Percentiles rank a stretch among this genome's conserved stretches.
phyloP scores from a whole-genome alignment of 2,797 vertebrate genomes.

The Geotrypetes seraphini region DNA sequence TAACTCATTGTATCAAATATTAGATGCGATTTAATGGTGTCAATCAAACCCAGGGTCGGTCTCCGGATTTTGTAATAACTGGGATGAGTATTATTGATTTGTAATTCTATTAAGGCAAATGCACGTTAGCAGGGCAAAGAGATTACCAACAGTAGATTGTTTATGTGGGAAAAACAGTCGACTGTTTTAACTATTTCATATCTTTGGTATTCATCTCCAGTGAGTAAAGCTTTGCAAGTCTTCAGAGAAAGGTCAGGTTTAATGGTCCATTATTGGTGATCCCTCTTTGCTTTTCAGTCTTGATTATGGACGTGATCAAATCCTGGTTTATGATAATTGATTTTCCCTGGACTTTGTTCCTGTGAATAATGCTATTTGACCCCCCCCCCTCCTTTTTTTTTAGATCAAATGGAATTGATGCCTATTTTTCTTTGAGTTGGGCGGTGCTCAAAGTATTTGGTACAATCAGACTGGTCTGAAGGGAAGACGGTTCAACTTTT shows the following conservation, averaged over 20 bases:
- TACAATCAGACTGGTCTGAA: conserved; percentile 50
- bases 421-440: conserved; percentile 41
- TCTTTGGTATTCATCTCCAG: too few relatives aligned
- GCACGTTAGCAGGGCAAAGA: too few relatives aligned
- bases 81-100: too few relatives aligned
- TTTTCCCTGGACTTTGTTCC: conserved; percentile 42
- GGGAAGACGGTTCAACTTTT: conserved; percentile 47
- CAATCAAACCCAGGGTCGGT: too few relatives aligned
- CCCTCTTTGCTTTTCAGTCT: conserved; percentile 32
- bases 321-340: conserved; percentile 52
- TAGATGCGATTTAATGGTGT: too few relatives aligned
- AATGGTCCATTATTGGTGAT: conserved; percentile 14
- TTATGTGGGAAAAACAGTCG: too few relatives aligned
- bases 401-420: conserved; percentile 51
- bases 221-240: neutral
- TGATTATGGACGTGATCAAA: conserved; percentile 35
- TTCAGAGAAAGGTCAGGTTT: neutral
- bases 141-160: too few relatives aligned
- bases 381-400: conserved; percentile 37
- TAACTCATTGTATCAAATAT: too few relatives aligned
- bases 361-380: conserved; percentile 50
- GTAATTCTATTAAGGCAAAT: too few relatives aligned
- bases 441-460: conserved; percentile 45
- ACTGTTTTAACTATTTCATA: too few relatives aligned
- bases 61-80: too few relatives aligned